Base-by-base conservation (phyloP, 2,888 invertebrate genomes). In the Lasioglossum figueresi region DNA sequence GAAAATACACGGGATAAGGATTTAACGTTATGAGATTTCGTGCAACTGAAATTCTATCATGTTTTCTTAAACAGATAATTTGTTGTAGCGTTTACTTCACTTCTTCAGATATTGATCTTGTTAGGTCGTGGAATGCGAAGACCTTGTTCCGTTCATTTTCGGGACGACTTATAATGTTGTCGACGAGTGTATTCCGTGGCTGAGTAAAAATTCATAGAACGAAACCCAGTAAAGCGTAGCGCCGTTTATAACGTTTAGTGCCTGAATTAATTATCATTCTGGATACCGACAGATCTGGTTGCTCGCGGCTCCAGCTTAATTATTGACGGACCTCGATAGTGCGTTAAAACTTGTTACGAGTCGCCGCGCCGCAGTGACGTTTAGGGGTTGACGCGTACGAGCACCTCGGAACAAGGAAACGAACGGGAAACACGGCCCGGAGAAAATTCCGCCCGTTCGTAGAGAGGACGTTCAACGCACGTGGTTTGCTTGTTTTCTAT, bases 331-430 rank as follows among this genome's bases (percentile, higher is more conserved):
- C 14, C 48, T 27, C 86, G 82, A 86, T 79, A 86, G 76, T 71
- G 86, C 76, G 86, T 85, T 82, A 66, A 85, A 85, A 85, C 80
- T 85, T 75, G 84, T 85, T 85, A 78, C 76, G 34, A 70, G 48
- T 63, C 16, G 43, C 48, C 5, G 45, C 19, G 45, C 34, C 59
- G 27, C 70, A 68, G 52, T 59, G 74, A 48, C 40, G 45, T 63
- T 74, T n/a, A n/a, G 23, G 27, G 40, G 19, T 52, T 19, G 75
- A 31, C 34, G n/a, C 14, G 19, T 23, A 12, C 10, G 27, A 56
- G 56, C 56, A n/a, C 56, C 56, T 56, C 56, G n/a, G 4, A 80
- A 71, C 76, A 27, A 70, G 14, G 23, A 79, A 72, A 31, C 72
- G 16, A n/a, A 19, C 37, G 43, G 43, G 31, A 52, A 63, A 56